Conservation (phyloP, 2,113 vertebrate genomes). For the Chamaea fasciata region DNA sequence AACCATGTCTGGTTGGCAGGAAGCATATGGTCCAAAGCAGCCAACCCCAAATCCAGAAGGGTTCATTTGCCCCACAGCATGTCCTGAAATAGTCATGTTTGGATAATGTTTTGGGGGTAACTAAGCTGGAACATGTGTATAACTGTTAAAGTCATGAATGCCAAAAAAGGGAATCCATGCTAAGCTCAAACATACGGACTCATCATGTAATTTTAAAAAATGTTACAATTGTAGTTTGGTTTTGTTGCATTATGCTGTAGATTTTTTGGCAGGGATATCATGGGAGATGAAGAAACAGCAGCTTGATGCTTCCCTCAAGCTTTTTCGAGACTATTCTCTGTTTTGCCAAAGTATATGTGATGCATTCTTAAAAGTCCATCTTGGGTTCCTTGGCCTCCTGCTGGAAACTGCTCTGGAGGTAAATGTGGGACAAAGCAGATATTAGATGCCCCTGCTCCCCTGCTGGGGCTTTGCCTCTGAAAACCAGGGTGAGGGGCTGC, state of each 20-base stretch:
- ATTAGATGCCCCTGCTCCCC: not conserved
- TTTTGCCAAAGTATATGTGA: not conserved
- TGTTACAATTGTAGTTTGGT: not conserved
- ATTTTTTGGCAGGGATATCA: not conserved
- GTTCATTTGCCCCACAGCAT: not conserved
- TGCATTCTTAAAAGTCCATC: not conserved
- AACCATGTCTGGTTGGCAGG: accelerated
- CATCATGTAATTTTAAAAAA: not conserved
- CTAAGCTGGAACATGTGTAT: not conserved
- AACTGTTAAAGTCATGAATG: not conserved
- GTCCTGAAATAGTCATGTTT: constrained; percentile 1
- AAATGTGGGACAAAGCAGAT: not conserved
- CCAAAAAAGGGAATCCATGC: not conserved
- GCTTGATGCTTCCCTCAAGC: not conserved
- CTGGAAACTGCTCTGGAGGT: not conserved
- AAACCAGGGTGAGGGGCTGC: not conserved
- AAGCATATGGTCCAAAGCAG: accelerated
- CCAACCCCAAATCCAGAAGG: not conserved
- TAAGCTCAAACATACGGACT: not conserved
- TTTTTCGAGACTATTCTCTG: not conserved
- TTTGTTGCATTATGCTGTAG: not conserved
- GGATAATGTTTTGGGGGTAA: not conserved
- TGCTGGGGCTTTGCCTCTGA: not conserved
- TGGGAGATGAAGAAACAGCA: not conserved
- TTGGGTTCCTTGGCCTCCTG: not conserved